A percentile compares a stretch with the other conserved stretches of the same genome.
Conservation (phyloP, 2,888 invertebrate species). For the Hololepta plana region DNA sequence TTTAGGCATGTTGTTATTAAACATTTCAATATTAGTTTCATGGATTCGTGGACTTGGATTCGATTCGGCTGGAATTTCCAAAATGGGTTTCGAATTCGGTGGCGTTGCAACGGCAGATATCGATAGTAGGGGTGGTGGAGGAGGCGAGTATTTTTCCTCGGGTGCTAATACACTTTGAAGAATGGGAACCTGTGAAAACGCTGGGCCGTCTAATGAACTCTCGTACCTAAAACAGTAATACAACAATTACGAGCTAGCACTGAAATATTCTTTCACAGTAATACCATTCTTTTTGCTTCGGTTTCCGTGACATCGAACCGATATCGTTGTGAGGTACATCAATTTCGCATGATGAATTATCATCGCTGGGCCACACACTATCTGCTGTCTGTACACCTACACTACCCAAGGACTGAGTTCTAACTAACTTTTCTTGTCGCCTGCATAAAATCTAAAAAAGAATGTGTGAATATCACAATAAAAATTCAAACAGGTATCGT, state of each 20-base stretch:
- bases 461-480: too few relatives aligned
- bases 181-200: conserved; percentile 11
- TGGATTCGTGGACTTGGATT: conserved; percentile 20
- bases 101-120: conserved; percentile 12
- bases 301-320: conserved; percentile 17
- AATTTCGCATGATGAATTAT: conserved; percentile 26
- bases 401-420: conserved; percentile 40
- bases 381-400: conserved; percentile 30
- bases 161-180: too few relatives aligned
- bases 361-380: conserved; percentile 25
- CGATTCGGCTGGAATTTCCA: conserved; percentile 28
- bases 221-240: too few relatives aligned
- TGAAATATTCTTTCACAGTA: too few relatives aligned
- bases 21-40: conserved; percentile 22
- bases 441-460: conserved; percentile 15
- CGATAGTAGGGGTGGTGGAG: conserved; percentile 4
- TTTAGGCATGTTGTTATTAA: conserved; percentile 50
- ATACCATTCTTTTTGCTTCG: conserved; percentile 28
- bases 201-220: conserved; percentile 26
- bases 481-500: too few relatives aligned
- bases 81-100: conserved; percentile 16
- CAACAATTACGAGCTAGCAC: too few relatives aligned
- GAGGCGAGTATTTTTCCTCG: conserved; percentile 12
- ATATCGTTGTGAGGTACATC: conserved; percentile 22
- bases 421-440: conserved; percentile 26